These are phyloP conservation scores for Pararge aegeria DNA, from an alignment of 1,140 invertebrate species.

Conservation along the genomic window DNA sequence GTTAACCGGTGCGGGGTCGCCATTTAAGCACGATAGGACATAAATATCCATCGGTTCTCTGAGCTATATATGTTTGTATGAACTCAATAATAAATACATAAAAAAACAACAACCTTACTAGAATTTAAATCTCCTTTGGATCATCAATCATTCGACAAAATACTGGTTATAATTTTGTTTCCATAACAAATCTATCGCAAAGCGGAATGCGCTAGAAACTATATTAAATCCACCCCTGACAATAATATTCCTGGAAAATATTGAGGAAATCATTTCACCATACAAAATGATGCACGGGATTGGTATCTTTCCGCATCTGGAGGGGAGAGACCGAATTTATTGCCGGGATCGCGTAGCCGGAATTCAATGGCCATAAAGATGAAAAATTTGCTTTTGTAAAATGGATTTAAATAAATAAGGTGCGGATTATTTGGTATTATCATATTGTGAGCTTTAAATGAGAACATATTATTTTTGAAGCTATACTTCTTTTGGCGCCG, in stretches of 20 bases:
- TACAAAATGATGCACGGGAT: constrained; percentile 22
- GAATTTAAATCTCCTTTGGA: no score
- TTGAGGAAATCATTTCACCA: constrained; percentile 16
- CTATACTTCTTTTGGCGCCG: no score
- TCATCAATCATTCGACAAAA: no score
- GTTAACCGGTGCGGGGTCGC: no score
- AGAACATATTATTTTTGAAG: neutral
- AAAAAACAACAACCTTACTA: no score
- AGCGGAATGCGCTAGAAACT: neutral
- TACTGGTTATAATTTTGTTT: no score
- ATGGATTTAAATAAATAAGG: constrained; percentile 23
- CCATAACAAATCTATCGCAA: no score
- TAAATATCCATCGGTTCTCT: no score
- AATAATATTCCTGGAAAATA: neutral
- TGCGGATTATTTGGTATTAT: constrained; percentile 4
- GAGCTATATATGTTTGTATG: no score
- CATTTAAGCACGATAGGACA: no score
- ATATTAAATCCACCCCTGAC: neutral
- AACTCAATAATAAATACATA: no score
- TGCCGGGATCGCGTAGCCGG: constrained; percentile 27
- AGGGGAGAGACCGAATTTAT: constrained; percentile 29
- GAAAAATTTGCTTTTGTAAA: constrained; percentile 26
- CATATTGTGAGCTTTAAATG: neutral
- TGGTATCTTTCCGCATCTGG: constrained; percentile 30
- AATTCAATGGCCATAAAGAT: constrained; percentile 32